A percentile compares a stretch with the other conserved stretches of the same genome.
These are phyloP conservation scores for Epistrophella euchroma DNA, from an alignment of 2,888 invertebrate species.

Conservation along the genomic window DNA sequence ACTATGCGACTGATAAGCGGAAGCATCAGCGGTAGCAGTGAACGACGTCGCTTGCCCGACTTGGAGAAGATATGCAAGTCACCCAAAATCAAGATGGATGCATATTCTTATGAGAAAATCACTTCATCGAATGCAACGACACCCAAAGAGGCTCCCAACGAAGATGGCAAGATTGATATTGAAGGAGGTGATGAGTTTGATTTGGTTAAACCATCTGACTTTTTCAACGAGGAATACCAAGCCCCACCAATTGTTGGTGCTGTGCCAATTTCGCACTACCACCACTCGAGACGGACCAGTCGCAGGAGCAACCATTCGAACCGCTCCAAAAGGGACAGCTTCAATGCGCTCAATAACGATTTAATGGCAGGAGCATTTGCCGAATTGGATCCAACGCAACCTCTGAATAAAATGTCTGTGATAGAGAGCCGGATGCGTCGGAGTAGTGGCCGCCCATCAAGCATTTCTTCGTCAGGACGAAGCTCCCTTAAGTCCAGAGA, in stretches of 20 bases:
- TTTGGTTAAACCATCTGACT: conserved; percentile 52
- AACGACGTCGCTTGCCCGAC: conserved; percentile 81
- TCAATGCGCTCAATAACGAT: conserved; percentile 82
- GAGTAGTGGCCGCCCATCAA: conserved; percentile 80
- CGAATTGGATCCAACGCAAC: conserved; percentile 82
- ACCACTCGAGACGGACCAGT: conserved; percentile 81
- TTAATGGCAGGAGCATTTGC: conserved; percentile 82
- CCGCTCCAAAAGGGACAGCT: conserved; percentile 81
- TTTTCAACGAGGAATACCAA: conserved; percentile 73
- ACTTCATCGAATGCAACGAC: conserved; percentile 20
- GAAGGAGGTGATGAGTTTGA: conserved; percentile 26
- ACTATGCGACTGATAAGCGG: conserved; percentile 77
- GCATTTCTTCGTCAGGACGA: conserved; percentile 81
- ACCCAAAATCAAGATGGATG: conserved; percentile 80
- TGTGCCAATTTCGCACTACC: conserved; percentile 79
- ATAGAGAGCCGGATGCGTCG: conserved; percentile 82
- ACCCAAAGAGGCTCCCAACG: conserved; percentile 27
- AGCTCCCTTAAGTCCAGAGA: conserved; percentile 83
- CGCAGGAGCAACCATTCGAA: conserved; percentile 78
- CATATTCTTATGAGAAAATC: conserved; percentile 78
- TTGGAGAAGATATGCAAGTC: conserved; percentile 82
- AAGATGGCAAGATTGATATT: conserved; percentile 28
- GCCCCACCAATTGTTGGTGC: conserved; percentile 65
- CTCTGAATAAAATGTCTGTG: conserved; percentile 82
- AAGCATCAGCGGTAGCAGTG: conserved; percentile 77